Conservation (phyloP, 1,140 invertebrate genomes). For the Calosoma granatense region DNA sequence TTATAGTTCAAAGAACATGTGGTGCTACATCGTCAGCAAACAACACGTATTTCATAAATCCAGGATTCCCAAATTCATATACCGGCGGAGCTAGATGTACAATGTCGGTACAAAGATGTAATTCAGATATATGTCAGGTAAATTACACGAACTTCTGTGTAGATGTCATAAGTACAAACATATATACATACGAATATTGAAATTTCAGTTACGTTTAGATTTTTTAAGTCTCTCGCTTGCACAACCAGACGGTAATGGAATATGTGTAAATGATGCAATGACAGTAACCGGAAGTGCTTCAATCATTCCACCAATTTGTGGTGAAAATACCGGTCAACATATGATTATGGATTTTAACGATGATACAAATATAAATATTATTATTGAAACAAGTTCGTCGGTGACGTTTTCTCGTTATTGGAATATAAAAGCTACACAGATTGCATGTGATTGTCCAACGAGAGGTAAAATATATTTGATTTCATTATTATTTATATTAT, state of each 20-base stretch:
- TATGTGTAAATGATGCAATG: conserved; percentile 58
- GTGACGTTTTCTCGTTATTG: conserved; percentile 55
- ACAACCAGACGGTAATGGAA: conserved; percentile 60
- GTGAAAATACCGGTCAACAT: conserved; percentile 71
- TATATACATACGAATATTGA: conserved; percentile 10
- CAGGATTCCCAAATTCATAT: conserved; percentile 55
- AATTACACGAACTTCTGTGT: conserved; percentile 18
- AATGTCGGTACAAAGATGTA: conserved; percentile 56
- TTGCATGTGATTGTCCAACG: conserved; percentile 56
- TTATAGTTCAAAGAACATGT: conserved; percentile 56
- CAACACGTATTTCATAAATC: conserved; percentile 74
- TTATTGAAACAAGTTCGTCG: conserved; percentile 48
- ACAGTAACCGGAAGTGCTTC: conserved; percentile 54
- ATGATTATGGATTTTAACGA: conserved; percentile 68
- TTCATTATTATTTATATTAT: conserved; percentile 11
- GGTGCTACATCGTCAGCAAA: conserved; percentile 58
- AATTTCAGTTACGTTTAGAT: conserved; percentile 58
- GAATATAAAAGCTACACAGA: conserved; percentile 66
- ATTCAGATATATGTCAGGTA: conserved; percentile 63
- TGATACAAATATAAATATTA: conserved; percentile 53
- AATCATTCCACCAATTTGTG: conserved; percentile 62
- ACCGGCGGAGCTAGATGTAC: conserved; percentile 55
- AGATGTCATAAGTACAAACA: conserved; percentile 14
- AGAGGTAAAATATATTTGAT: conserved; percentile 37
- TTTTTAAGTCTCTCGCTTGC: conserved; percentile 62